phyloP scores from a whole-genome alignment of 2,797 vertebrate species.

The Acanthurus leucopareius region DNA sequence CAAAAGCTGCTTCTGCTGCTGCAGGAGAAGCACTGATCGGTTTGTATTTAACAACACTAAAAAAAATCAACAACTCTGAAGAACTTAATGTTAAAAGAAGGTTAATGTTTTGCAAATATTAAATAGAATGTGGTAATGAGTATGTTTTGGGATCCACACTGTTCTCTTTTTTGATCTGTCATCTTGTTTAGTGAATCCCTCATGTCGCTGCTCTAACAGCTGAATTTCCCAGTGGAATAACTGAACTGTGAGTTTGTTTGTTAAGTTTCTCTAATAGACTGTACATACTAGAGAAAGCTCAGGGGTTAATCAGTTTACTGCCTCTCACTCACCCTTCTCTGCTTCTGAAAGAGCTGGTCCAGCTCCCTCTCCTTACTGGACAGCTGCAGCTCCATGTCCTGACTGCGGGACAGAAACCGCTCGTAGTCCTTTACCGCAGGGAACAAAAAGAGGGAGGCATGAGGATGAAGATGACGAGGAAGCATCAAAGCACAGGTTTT shows the following conservation, averaged over 20 bases:
- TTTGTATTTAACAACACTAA: constrained; percentile 10
- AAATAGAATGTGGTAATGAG: too few relatives aligned
- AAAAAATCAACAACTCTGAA: not conserved
- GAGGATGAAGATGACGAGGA: not conserved
- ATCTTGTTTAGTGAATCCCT: constrained; percentile 1
- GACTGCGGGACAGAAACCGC: constrained; percentile 88
- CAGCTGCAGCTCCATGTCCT: constrained; percentile 89
- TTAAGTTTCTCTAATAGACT: not conserved
- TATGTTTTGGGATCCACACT: not conserved
- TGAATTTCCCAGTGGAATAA: not conserved
- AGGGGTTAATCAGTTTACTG: not conserved
- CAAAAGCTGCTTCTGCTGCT: constrained; percentile 16
- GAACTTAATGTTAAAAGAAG: not conserved
- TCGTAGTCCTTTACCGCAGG: constrained; percentile 87
- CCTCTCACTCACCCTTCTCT: constrained; percentile 86
- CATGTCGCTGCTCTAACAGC: constrained; percentile 7
- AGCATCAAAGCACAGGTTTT: not conserved
- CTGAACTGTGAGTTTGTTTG: not conserved
- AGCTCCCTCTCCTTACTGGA: constrained; percentile 91
- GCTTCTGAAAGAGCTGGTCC: constrained; percentile 89
- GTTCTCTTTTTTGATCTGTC: constrained; percentile 18
- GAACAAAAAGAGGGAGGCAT: not conserved
- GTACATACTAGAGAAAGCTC: not conserved
- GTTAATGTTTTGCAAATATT: not conserved
- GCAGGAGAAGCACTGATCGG: not conserved